phyloP scores from a whole-genome alignment of 2,888 invertebrate genomes.

The Peribatodes rhomboidaria region DNA sequence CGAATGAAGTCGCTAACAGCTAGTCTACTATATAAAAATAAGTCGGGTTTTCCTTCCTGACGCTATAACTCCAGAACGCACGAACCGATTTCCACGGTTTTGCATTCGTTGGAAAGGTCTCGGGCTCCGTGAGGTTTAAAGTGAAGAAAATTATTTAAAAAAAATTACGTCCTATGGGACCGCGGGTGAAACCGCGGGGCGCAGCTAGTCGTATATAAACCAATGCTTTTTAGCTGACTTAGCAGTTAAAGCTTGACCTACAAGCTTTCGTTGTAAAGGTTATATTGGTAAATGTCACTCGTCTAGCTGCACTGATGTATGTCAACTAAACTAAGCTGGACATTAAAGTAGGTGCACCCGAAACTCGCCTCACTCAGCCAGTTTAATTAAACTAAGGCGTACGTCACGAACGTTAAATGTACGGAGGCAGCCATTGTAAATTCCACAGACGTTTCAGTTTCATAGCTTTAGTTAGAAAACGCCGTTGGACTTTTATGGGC shows the following conservation, averaged over 20 bases:
- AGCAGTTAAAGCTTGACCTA: not conserved
- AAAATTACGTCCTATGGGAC: too few relatives aligned
- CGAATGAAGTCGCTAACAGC: too few relatives aligned
- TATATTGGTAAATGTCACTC: not conserved
- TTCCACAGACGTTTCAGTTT: slow-evolving; percentile 84
- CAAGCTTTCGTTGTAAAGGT: not conserved
- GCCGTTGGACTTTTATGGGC: slow-evolving; percentile 85
- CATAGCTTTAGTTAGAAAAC: slow-evolving; percentile 86
- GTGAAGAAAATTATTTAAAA: too few relatives aligned
- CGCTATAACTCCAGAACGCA: too few relatives aligned
- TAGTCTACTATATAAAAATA: too few relatives aligned
- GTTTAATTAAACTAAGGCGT: slow-evolving; percentile 84
- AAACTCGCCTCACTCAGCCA: slow-evolving; percentile 59
- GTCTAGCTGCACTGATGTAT: not conserved
- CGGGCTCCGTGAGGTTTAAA: too few relatives aligned
- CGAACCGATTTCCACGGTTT: too few relatives aligned
- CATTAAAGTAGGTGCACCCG: slow-evolving; percentile 46
- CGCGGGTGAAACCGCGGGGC: too few relatives aligned
- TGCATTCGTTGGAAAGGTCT: too few relatives aligned
- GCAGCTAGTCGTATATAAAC: too few relatives aligned
- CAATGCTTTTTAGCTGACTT: too few relatives aligned
- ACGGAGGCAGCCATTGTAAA: slow-evolving; percentile 82
- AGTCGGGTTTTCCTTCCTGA: too few relatives aligned
- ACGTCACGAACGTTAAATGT: slow-evolving; percentile 83
- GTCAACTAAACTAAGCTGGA: not conserved